Evolutionary conservation across 2,888 invertebrate species (phyloP), one percentile per base, ranked within the genome.

Genomic region (Papilio demoleus): DNA sequence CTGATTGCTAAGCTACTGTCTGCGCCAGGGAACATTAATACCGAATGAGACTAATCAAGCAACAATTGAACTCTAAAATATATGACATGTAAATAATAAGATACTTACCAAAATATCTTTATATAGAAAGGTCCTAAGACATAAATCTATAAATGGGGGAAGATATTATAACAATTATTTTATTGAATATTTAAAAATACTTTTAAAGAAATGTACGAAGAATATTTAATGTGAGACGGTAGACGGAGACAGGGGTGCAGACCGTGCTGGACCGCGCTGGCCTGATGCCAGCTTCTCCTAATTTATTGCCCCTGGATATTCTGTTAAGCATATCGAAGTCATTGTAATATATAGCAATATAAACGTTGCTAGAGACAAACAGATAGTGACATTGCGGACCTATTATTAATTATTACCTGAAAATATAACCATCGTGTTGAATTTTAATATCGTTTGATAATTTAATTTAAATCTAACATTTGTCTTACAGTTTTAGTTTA

Each of bases 261-360:
- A 22, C 47, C 47, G 19, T 1, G 24, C 24, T 14, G 53, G 8
- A 22, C 40, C 8, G 40, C 22, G 40, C 40, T 60, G 59, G 59
- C 22, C 38, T 22, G 59, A 38, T 17, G 59, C 59, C 59, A 60
- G 17, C 38, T 6, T 0, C 40, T 14, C 14, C 34, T 60, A 38
- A 60, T 60, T 60, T 60, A 38, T 60, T 40, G 24, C 59, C n/a
- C 22, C 59, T 38, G 22, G 59, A 60, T 40, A 60, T 60, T 60
- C 59, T 60, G 36, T 60, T 60, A 60, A 60, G 22, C 59, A 60
- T 53, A 53, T 38, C 22, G 59, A 60, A 60, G 14, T 60, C 22
- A 60, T 60, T 40, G 36, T 19, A 38, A 59, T 59, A 60, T 60
- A 38, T 60, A 9, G 22, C 24, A 38, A 31, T 53, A 53, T 50